Evolutionary conservation across 2,113 vertebrate species (phyloP).

Genomic region (Malurus elegans): DNA sequence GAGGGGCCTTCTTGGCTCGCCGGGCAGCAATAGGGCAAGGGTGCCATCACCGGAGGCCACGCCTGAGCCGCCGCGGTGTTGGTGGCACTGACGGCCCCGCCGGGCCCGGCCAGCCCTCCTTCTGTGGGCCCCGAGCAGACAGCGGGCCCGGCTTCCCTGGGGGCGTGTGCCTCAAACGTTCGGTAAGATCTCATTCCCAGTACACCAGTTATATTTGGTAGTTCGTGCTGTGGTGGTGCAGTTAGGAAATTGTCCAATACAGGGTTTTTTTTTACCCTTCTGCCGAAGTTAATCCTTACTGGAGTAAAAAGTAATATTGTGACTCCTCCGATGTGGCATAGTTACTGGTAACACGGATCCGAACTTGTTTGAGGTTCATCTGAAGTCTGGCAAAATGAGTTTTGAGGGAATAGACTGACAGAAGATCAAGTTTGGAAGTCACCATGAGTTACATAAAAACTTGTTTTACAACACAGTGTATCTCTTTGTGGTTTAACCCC

Average conservation of each 20-base stretch:
- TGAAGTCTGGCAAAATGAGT: background rate
- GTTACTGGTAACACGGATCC: background rate
- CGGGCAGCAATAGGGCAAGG: rapidly evolving
- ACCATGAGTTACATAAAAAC: rapidly evolving
- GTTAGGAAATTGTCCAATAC: background rate
- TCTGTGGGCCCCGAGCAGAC: rapidly evolving
- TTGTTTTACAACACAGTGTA: background rate
- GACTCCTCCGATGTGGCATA: background rate
- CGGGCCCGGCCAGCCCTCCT: background rate
- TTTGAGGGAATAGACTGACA: background rate
- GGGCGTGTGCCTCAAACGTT: no score
- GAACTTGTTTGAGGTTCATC: background rate
- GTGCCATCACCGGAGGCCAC: rapidly evolving
- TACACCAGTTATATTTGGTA: rapidly evolving
- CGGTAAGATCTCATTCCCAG: rapidly evolving
- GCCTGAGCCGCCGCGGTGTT: rapidly evolving
- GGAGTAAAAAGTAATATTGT: background rate
- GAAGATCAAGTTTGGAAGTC: background rate
- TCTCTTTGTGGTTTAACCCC: background rate
- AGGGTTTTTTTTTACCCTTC: background rate
- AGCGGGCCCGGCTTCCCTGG: rapidly evolving
- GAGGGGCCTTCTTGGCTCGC: no score
- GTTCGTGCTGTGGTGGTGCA: no score
- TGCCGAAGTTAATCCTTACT: background rate
- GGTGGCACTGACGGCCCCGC: background rate